Percentiles rank a stretch among this genome's conserved stretches.
phyloP scores from a whole-genome alignment of 2,888 invertebrate genomes.

The Baronia brevicornis region DNA sequence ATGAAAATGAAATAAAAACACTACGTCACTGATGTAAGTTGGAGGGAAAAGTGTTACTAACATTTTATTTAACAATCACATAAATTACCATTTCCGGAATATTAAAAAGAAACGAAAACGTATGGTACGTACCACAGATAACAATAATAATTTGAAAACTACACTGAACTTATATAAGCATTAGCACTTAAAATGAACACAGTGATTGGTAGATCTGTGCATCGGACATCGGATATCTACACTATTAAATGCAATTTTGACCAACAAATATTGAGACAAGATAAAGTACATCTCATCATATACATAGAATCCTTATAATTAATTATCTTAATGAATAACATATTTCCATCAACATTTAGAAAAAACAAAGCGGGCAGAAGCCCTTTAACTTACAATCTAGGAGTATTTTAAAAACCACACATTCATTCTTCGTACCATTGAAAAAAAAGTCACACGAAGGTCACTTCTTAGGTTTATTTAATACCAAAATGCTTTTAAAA shows the following conservation, averaged over 20 bases:
- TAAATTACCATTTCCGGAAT: not conserved
- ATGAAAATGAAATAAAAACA: no score
- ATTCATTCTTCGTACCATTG: slow-evolving; percentile 14
- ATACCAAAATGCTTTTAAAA: slow-evolving; percentile 13
- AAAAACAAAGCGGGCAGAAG: slow-evolving; percentile 7
- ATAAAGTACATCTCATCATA: slow-evolving; percentile 16
- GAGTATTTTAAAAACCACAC: slow-evolving; percentile 35
- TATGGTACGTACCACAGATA: slow-evolving; percentile 6
- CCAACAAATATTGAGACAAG: slow-evolving; percentile 25
- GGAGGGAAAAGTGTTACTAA: no score
- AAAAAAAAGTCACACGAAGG: no score
- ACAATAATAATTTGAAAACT: slow-evolving; percentile 10
- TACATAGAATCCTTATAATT: slow-evolving; percentile 14
- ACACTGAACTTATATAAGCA: slow-evolving; percentile 12
- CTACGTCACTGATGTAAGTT: no score
- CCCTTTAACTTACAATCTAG: slow-evolving; percentile 25
- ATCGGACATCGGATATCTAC: slow-evolving; percentile 29
- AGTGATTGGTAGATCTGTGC: slow-evolving; percentile 53
- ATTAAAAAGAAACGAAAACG: not conserved
- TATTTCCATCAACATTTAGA: slow-evolving; percentile 1
- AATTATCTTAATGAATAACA: slow-evolving; percentile 9
- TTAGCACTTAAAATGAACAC: slow-evolving; percentile 46
- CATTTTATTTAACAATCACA: not conserved
- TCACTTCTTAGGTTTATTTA: no score
- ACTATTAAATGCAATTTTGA: slow-evolving; percentile 47